phyloP scores from a whole-genome alignment of 2,113 vertebrate species.

The Pungitius pungitius region DNA sequence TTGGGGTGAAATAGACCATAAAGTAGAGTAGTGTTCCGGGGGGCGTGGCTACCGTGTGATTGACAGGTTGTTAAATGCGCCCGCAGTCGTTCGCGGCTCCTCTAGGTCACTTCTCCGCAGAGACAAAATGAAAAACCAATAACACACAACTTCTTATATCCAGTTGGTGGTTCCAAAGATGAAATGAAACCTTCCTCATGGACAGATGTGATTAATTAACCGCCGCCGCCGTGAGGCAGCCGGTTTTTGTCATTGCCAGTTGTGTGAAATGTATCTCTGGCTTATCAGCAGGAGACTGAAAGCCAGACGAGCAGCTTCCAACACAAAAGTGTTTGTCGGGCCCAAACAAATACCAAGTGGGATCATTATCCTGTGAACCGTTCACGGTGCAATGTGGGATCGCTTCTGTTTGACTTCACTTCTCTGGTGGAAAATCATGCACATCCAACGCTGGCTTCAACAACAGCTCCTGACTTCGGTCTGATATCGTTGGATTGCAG shows the following conservation, averaged over 20 bases:
- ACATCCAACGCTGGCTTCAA: neutral
- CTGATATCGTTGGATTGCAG: neutral
- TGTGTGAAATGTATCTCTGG: neutral
- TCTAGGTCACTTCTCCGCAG: neutral
- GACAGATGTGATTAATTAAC: neutral
- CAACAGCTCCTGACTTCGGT: neutral
- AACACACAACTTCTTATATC: neutral
- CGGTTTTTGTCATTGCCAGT: neutral
- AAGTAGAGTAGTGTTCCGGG: no score
- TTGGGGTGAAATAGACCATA: neutral
- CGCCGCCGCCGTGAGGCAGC: neutral
- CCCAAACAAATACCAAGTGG: neutral
- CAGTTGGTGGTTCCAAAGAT: neutral
- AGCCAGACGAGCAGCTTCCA: neutral
- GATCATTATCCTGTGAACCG: neutral
- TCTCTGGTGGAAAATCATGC: neutral
- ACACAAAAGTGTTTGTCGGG: neutral
- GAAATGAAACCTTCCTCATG: neutral
- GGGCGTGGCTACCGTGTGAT: neutral
- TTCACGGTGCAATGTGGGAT: neutral
- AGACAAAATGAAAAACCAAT: neutral
- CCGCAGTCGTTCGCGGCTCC: neutral
- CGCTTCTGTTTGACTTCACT: slow-evolving; percentile 1
- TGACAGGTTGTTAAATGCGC: neutral
- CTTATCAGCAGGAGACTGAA: neutral